phyloP scores from a whole-genome alignment of 2,113 vertebrate species.

The Aspiorhynchus laticeps region DNA sequence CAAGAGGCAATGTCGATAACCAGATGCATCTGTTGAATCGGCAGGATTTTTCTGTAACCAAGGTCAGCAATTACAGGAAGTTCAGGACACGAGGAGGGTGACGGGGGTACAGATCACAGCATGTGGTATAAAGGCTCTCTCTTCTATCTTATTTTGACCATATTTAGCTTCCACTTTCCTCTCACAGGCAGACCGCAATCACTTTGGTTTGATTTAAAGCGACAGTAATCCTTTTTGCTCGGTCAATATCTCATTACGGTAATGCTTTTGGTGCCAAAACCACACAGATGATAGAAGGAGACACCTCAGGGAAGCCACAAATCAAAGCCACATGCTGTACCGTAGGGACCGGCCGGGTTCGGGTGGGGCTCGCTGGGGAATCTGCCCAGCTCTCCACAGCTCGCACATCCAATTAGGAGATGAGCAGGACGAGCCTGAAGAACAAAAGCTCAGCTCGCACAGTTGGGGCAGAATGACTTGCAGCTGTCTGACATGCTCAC shows the following conservation, averaged over 20 bases:
- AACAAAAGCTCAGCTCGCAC: conserved; percentile 23
- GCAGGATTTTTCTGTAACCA: conserved; percentile 53
- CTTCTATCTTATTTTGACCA: conserved; percentile 29
- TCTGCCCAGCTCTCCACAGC: not conserved
- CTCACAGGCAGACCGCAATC: conserved; percentile 53
- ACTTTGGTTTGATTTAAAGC: conserved; percentile 58
- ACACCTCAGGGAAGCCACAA: conserved; percentile 54
- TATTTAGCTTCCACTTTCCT: conserved; percentile 33
- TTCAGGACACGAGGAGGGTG: conserved; percentile 37
- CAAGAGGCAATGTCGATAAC: conserved; percentile 16
- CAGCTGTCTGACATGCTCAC: conserved; percentile 4
- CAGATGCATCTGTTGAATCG: conserved; percentile 54
- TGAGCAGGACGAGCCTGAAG: conserved; percentile 16
- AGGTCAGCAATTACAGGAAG: conserved; percentile 61
- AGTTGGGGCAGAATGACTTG: conserved; percentile 29
- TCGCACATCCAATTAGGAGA: conserved; percentile 42
- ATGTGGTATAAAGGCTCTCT: not conserved
- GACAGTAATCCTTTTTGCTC: conserved; percentile 65
- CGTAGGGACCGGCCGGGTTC: conserved; percentile 23
- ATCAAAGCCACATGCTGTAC: conserved; percentile 60
- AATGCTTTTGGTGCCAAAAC: conserved; percentile 56
- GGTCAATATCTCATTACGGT: conserved; percentile 62
- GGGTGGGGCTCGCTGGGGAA: conserved; percentile 5
- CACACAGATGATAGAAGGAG: conserved; percentile 52
- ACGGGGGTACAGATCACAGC: conserved; percentile 20